Evolutionary conservation across 2,888 invertebrate genomes (phyloP).

Genomic region (Cantharis rustica): DNA sequence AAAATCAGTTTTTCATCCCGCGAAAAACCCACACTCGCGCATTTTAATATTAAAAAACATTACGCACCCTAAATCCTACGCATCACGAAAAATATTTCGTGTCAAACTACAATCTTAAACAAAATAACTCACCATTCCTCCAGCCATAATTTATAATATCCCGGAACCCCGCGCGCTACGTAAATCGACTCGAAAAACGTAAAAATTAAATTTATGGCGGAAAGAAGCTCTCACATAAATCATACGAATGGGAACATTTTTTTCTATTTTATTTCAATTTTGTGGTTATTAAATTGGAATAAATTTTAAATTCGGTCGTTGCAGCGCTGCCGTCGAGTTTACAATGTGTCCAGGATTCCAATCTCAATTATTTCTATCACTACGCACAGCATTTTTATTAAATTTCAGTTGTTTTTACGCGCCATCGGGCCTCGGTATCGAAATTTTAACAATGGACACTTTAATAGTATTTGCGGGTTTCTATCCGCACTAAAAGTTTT

Average conservation of each 20-base stretch:
- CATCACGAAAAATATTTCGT: neutral
- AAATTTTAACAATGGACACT: no score
- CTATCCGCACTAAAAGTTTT: no score
- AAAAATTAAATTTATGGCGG: neutral
- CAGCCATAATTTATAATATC: neutral
- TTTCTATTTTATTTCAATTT: neutral
- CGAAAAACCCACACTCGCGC: neutral
- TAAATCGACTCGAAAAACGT: neutral
- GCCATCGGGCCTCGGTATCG: no score
- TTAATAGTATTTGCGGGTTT: no score
- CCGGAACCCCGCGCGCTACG: neutral
- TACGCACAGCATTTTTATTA: no score
- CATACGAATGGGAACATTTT: neutral
- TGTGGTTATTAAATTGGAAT: neutral
- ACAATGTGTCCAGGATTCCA: no score
- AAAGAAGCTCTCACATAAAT: neutral
- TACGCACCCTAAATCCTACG: neutral
- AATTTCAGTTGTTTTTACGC: no score
- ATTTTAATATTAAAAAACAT: neutral
- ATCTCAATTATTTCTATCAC: no score
- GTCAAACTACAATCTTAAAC: neutral
- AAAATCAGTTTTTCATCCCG: neutral
- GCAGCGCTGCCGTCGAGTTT: no score
- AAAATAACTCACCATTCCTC: neutral
- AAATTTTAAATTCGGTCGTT: neutral